Evolutionary conservation across 2,888 invertebrate genomes (phyloP), one percentile per base, ranked within the genome.

Genomic region (Stenodema calcarata): DNA sequence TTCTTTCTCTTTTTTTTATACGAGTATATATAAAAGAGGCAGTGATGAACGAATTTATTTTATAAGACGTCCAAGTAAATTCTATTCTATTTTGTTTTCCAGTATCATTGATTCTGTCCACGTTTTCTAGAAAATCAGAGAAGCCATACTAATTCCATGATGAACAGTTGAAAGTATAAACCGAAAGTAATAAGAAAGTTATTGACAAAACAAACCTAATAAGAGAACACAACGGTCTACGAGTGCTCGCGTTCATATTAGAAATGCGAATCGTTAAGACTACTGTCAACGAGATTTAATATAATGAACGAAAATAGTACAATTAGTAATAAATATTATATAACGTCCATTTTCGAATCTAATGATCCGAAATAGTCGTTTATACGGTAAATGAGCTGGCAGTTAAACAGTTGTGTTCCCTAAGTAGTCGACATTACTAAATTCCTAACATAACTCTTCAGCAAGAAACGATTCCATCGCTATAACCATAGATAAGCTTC

Each of bases 31-130:
- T 44, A 27, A 42, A 82, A 82, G 82, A 82, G 82, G 82, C 82
- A 82, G 82, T 82, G 82, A 82, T 7, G 62, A 82, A 82, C 62
- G 42, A 78, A 44, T 78, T 76, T 14, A 1, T 50, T 50, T 50
- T 16, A 50, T n/a, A 23, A 70, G 27, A 78, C 78, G 78, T 78
- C 78, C 78, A 78, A n/a, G 41, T 76, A n/a, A 62, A 62, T 62
- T 62, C 62, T 62, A 62, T 23, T 62, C 62, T 62, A 62, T 18
- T 62, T 27, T 7, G 23, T 62, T n/a, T 23, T 23, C 23, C 27
- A 62, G n/a, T 62, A 62, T 1, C 6, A 18, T 62, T 62, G 62
- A 62, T 62, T 62, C 23, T 47, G 2, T 47, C 4, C 27, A n/a
- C n/a, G 6, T 11, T 23, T 62, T 11, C 62, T 23, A 62, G 62